phyloP scores from a whole-genome alignment of 2,888 invertebrate genomes.

The Diabrotica balteata region DNA sequence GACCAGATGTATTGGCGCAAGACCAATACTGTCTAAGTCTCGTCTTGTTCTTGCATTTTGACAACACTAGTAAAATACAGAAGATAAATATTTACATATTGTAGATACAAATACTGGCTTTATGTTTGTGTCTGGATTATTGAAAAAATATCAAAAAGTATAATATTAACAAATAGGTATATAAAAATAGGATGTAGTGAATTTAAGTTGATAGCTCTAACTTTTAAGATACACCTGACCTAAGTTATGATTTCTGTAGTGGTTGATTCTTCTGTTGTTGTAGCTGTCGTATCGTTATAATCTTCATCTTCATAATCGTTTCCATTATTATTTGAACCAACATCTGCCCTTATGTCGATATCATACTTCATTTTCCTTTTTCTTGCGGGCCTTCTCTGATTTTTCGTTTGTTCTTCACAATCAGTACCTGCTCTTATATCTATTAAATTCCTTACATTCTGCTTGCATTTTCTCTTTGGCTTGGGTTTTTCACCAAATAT shows the following conservation, averaged over 20 bases:
- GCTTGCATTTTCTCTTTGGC: constrained; percentile 33
- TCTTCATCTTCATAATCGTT: constrained; percentile 14
- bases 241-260: constrained; percentile 10
- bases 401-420: constrained; percentile 23
- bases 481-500: constrained; percentile 30
- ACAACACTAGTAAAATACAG: too few species aligned
- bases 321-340: not conserved
- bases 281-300: constrained; percentile 25
- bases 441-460: constrained; percentile 36
- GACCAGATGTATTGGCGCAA: too few species aligned
- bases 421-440: constrained; percentile 38
- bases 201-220: too few species aligned
- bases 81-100: too few species aligned
- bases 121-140: too few species aligned
- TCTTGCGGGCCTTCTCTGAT: constrained; percentile 14
- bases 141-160: too few species aligned
- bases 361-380: constrained; percentile 28
- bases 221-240: too few species aligned
- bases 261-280: constrained; percentile 20
- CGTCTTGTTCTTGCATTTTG: too few species aligned
- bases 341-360: constrained; percentile 31
- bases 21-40: too few species aligned
- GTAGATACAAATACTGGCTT: too few species aligned
- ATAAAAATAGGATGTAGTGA: too few species aligned
- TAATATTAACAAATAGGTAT: too few species aligned